These are phyloP conservation scores for Branchellion lobata DNA, from an alignment of 2,888 invertebrate species.

Conservation along the genomic window DNA sequence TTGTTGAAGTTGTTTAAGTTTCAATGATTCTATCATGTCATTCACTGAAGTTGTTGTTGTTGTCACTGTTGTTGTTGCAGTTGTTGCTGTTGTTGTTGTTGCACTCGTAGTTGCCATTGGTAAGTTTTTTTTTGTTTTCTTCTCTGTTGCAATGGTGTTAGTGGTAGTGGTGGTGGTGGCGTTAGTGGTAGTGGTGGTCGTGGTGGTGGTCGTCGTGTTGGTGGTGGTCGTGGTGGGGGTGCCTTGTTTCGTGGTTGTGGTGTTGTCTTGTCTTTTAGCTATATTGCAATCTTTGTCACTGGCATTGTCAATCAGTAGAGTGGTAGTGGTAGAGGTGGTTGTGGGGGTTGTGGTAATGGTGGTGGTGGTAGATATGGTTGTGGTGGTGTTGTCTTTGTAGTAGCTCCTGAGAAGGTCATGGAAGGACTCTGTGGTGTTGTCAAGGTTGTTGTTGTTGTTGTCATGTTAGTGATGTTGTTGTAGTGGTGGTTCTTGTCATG, in stretches of 20 bases:
- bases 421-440: constrained; percentile 7
- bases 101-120: too few species aligned
- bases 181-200: background rate
- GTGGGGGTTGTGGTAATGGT: background rate
- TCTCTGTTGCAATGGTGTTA: too few species aligned
- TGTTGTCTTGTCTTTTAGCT: background rate
- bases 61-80: background rate
- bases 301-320: too few species aligned
- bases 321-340: background rate
- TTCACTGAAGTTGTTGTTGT: background rate
- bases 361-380: background rate
- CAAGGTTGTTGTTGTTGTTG: background rate
- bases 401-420: constrained; percentile 5
- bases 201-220: background rate
- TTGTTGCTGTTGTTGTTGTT: background rate
- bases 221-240: background rate
- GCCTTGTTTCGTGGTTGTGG: background rate
- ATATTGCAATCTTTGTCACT: background rate
- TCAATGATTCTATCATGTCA: background rate
- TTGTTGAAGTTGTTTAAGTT: background rate
- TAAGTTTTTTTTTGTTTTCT: too few species aligned
- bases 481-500: background rate
- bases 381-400: background rate
- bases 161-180: background rate
- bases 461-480: background rate